A percentile compares a stretch with the other conserved stretches of the same genome.
Evolutionary conservation across 2,113 vertebrate genomes (phyloP).

Genomic region (Hippopotamus amphibius): DNA sequence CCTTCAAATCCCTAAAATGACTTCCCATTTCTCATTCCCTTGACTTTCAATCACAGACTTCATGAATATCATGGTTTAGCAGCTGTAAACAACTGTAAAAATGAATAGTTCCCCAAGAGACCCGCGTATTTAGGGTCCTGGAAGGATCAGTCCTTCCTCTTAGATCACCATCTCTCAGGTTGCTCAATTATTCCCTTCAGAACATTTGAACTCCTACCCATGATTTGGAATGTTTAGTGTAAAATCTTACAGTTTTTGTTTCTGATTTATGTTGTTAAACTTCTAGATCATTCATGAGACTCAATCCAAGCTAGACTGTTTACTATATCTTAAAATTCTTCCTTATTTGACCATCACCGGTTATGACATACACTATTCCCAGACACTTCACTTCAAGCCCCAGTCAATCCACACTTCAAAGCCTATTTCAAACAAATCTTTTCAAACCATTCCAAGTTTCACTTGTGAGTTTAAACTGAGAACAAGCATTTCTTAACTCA

Average conservation of each 20-base stretch:
- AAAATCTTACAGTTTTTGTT: slow-evolving; percentile 23
- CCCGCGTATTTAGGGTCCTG: not conserved
- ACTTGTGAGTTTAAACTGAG: slow-evolving; percentile 50
- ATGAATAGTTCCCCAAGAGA: not conserved
- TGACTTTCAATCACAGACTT: slow-evolving; percentile 30
- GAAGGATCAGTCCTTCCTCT: not conserved
- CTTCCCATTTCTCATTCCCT: slow-evolving; percentile 14
- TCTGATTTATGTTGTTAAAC: slow-evolving; percentile 40
- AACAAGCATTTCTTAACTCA: slow-evolving; percentile 54
- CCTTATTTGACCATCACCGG: not conserved
- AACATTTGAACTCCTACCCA: slow-evolving; percentile 26
- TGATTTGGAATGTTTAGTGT: slow-evolving; percentile 28
- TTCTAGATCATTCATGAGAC: slow-evolving; percentile 47
- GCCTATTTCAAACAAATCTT: slow-evolving; percentile 33
- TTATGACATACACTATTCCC: not conserved
- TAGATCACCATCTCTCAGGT: not conserved
- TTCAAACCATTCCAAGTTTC: slow-evolving; percentile 12
- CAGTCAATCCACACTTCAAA: slow-evolving; percentile 53
- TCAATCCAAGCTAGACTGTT: slow-evolving; percentile 23
- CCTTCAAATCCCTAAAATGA: slow-evolving; percentile 42
- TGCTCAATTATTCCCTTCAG: not conserved
- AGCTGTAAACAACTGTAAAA: not conserved
- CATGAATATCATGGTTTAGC: not conserved
- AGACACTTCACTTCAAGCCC: slow-evolving; percentile 32
- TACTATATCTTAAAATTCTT: slow-evolving; percentile 20